Evolutionary conservation across 1,140 invertebrate genomes (phyloP).

Genomic region (Solen grandis): DNA sequence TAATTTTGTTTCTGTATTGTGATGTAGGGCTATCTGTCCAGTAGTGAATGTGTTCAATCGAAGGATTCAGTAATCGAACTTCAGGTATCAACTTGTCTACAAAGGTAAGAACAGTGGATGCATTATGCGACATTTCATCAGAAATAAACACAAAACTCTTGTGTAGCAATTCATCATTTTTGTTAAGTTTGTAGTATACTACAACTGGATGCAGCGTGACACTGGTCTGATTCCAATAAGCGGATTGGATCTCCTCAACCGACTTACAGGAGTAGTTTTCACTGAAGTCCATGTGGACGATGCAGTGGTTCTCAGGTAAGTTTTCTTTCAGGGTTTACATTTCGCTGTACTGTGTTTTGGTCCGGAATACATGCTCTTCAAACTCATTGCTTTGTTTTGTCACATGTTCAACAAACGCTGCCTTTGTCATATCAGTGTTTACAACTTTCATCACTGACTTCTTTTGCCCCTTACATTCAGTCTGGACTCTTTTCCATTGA

Average conservation of each 20-base stretch:
- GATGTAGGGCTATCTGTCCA: conserved; percentile 54
- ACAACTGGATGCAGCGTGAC: conserved; percentile 54
- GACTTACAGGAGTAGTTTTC: conserved; percentile 55
- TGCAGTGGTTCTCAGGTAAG: conserved; percentile 25
- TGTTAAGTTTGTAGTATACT: conserved; percentile 26
- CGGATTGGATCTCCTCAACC: conserved; percentile 10
- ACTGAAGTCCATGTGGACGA: conserved; percentile 58
- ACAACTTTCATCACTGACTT: conserved; percentile 38
- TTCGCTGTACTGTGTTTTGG: conserved; percentile 35
- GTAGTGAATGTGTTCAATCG: conserved; percentile 35
- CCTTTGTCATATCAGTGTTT: conserved; percentile 7
- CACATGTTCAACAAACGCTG: conserved; percentile 23
- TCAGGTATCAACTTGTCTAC: conserved; percentile 40
- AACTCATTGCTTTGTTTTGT: conserved; percentile 7
- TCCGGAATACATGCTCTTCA: conserved; percentile 21
- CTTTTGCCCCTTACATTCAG: conserved; percentile 15
- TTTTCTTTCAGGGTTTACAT: conserved; percentile 44
- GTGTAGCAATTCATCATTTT: conserved; percentile 12
- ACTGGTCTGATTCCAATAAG: conserved; percentile 35
- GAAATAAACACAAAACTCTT: conserved; percentile 49
- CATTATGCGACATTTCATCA: conserved; percentile 42
- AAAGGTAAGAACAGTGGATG: conserved; percentile 39
- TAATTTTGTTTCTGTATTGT: conserved; percentile 55
- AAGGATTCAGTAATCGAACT: conserved; percentile 5
- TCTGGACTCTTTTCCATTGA: conserved; percentile 36